Evolutionary conservation across 2,797 vertebrate species (phyloP).

Genomic region (Phaenicophaeus curvirostris): DNA sequence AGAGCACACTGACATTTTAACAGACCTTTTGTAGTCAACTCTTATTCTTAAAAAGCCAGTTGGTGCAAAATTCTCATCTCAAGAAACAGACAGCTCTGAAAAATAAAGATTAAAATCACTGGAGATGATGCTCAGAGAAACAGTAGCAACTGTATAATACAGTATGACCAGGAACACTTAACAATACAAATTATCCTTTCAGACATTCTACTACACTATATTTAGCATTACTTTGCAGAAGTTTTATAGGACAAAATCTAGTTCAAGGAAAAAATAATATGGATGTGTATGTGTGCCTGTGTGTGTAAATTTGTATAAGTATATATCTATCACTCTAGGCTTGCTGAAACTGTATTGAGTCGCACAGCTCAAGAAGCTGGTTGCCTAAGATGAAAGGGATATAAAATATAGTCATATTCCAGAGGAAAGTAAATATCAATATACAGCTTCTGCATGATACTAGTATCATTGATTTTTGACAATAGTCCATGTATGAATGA

Average conservation of each 20-base stretch:
- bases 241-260: neutral
- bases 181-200: neutral
- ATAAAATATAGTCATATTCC: slow-evolving; percentile 13
- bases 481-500: neutral
- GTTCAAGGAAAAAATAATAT: neutral
- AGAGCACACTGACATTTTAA: slow-evolving; percentile 16
- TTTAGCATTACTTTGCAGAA: neutral
- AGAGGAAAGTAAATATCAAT: slow-evolving; percentile 30
- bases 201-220: neutral
- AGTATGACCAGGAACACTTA: neutral
- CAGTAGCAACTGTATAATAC: neutral
- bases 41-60: neutral
- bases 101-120: neutral
- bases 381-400: neutral
- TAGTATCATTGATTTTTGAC: slow-evolving; percentile 43
- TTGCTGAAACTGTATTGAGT: neutral
- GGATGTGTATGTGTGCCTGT: neutral
- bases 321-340: neutral
- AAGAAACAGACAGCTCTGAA: neutral
- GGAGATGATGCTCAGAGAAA: neutral
- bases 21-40: neutral
- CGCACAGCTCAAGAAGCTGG: neutral
- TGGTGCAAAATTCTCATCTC: neutral
- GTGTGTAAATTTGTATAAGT: neutral
- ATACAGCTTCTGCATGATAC: neutral